A percentile compares a stretch with the other conserved stretches of the same genome.
Evolutionary conservation across 2,888 invertebrate species (phyloP).

Genomic region (Phalera bucephala): DNA sequence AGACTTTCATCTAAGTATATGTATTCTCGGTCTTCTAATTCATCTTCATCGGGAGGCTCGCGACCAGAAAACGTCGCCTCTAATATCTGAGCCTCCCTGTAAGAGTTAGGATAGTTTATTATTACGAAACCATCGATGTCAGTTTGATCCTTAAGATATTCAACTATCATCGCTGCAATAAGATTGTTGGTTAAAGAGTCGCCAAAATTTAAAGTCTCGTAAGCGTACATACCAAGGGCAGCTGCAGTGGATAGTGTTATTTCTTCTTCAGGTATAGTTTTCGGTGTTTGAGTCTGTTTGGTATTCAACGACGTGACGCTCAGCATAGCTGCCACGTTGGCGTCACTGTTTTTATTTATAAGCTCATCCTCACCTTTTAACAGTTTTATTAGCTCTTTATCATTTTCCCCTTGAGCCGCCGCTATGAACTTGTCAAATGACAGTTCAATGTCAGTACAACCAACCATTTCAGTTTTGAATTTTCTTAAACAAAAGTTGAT

Average conservation of each 20-base stretch:
- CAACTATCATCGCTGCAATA: constrained; percentile 81
- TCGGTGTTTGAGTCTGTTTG: constrained; percentile 85
- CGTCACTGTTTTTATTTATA: constrained; percentile 48
- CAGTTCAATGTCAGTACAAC: constrained; percentile 73
- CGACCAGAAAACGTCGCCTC: constrained; percentile 83
- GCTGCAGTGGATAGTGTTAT: constrained; percentile 75
- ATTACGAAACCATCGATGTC: constrained; percentile 84
- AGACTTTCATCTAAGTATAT: constrained; percentile 69
- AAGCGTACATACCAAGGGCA: constrained; percentile 80
- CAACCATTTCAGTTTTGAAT: constrained; percentile 80
- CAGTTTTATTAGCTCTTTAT: constrained; percentile 58
- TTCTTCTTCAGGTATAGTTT: constrained; percentile 82
- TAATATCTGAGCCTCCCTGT: constrained; percentile 81
- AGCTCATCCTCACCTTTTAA: constrained; percentile 61
- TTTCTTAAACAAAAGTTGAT: constrained; percentile 82
- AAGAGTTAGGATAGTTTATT: constrained; percentile 84
- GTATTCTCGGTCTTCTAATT: constrained; percentile 61
- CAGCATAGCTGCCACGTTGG: constrained; percentile 38
- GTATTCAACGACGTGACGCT: constrained; percentile 53
- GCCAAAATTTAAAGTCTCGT: constrained; percentile 79
- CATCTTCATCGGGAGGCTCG: constrained; percentile 64
- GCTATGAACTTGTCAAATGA: constrained; percentile 60
- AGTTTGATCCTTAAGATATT: constrained; percentile 79
- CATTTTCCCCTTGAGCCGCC: constrained; percentile 49
- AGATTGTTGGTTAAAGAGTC: constrained; percentile 80